Conservation (phyloP, 2,888 invertebrate genomes). For the Stegophylla sp. region DNA sequence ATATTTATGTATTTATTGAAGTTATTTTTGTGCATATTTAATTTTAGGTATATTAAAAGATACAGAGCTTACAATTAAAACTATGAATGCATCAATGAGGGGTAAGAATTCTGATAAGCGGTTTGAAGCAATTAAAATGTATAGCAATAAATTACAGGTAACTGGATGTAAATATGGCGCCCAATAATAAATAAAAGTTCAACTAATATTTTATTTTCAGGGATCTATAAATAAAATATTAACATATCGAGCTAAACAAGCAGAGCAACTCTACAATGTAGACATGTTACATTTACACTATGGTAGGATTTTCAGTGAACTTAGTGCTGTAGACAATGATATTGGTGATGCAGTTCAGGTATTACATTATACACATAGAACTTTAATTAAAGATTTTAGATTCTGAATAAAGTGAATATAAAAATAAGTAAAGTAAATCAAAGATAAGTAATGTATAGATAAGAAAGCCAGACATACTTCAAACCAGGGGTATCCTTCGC, state of each 20-base stretch:
- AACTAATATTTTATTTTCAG: conserved; percentile 17
- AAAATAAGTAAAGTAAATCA: too few species aligned
- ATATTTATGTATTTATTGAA: background rate
- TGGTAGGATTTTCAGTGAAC: conserved; percentile 82
- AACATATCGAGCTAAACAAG: conserved; percentile 70
- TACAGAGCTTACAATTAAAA: conserved; percentile 51
- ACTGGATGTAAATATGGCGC: background rate
- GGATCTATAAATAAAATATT: conserved; percentile 55
- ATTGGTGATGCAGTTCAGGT: conserved; percentile 81
- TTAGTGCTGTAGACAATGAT: conserved; percentile 82
- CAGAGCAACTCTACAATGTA: conserved; percentile 77
- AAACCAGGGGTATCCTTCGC: too few species aligned
- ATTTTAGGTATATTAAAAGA: conserved; percentile 51
- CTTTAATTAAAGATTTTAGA: conserved; percentile 1
- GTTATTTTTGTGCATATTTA: background rate
- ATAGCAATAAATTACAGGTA: conserved; percentile 55
- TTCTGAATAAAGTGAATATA: too few species aligned
- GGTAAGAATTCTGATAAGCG: conserved; percentile 42
- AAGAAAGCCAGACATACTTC: too few species aligned
- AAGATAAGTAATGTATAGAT: too few species aligned
- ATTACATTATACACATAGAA: background rate
- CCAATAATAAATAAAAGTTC: background rate
- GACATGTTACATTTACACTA: conserved; percentile 79
- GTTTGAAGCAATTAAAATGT: conserved; percentile 48
- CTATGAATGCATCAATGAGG: conserved; percentile 42